Base-by-base conservation (phyloP, 2,888 invertebrate species). In the Drosophila buzzatii region DNA sequence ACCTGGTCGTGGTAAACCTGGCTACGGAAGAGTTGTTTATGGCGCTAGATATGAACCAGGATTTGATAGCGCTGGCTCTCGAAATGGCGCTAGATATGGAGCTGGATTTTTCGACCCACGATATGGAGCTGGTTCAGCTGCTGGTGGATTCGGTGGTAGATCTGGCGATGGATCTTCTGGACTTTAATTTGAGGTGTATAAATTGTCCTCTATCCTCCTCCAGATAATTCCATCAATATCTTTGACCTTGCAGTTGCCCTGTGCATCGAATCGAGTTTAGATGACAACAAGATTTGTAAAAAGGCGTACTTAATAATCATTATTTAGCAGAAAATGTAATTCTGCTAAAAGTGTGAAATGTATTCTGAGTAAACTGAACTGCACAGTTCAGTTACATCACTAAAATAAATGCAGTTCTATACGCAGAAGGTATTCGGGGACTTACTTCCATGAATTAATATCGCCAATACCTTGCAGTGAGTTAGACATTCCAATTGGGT, bases 391-490 rank as follows among this genome's bases (percentile, higher is more conserved):
- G 3, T 23, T 23, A 23, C 2, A 23, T 23, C 23, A 23, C 23
- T 23, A 23, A 23, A 23, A 23, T n/a, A n/a, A n/a, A n/a, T n/a
- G n/a, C n/a, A n/a, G n/a, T n/a, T n/a, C n/a, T n/a, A n/a, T n/a
- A n/a, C n/a, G n/a, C n/a, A n/a, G n/a, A n/a, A n/a, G n/a, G n/a
- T n/a, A n/a, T n/a, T n/a, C n/a, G 63, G 81, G 77, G 79, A 79
- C 49, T 71, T 73, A 83, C n/a, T 18, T 23, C 44, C 41, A 35
- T 20, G 35, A 44, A 10, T 2, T 10, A 14, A 51, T 39, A n/a
- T 6, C 33, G 37, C 47, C 33, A 20, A 66, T 53, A 35, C 39
- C 18, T 65, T 65, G 47, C 5, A 7, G 7, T 2, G 4, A 18
- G 12, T 7, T 3, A 33, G 18, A 12, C 3, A 33, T 31, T 18